Conservation (phyloP, 2,797 vertebrate genomes). For the Labeo calbasu region DNA sequence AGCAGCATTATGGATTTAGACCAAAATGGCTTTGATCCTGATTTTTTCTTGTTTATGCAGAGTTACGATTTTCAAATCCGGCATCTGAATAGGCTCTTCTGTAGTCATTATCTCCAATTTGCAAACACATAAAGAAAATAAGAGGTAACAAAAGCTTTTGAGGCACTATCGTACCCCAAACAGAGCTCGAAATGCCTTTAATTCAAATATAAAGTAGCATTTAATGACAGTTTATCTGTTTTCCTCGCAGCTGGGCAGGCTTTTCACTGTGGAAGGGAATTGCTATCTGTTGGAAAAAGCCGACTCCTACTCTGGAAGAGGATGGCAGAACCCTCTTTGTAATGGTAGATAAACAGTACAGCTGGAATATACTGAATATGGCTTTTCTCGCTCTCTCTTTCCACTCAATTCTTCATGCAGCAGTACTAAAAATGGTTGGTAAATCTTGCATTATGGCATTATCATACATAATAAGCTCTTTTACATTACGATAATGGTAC, state of each 20-base stretch:
- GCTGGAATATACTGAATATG: constrained; percentile 22
- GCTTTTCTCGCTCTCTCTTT: constrained; percentile 15
- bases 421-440: constrained; percentile 4
- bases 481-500: background rate
- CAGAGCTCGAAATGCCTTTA: constrained; percentile 43
- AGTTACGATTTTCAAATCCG: constrained; percentile 63
- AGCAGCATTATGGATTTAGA: constrained; percentile 13
- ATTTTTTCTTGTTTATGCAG: constrained; percentile 58
- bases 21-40: constrained; percentile 63
- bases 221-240: constrained; percentile 37
- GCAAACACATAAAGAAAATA: constrained; percentile 65
- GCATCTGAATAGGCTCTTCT: constrained; percentile 62
- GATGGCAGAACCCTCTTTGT: constrained; percentile 30
- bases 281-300: constrained; percentile 43
- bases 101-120: constrained; percentile 57
- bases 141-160: constrained; percentile 58
- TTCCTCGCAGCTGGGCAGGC: constrained; percentile 6
- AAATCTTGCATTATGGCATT: background rate
- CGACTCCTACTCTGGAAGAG: constrained; percentile 19
- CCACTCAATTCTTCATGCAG: constrained; percentile 6
- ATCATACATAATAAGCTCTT: constrained; percentile 1
- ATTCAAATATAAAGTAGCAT: constrained; percentile 46
- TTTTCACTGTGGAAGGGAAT: constrained; percentile 1
- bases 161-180: constrained; percentile 30
- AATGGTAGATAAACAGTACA: constrained; percentile 50